Percentiles rank a stretch among this genome's conserved stretches.
phyloP scores from a whole-genome alignment of 2,797 vertebrate genomes.

The Pseudochromis fuscus region DNA sequence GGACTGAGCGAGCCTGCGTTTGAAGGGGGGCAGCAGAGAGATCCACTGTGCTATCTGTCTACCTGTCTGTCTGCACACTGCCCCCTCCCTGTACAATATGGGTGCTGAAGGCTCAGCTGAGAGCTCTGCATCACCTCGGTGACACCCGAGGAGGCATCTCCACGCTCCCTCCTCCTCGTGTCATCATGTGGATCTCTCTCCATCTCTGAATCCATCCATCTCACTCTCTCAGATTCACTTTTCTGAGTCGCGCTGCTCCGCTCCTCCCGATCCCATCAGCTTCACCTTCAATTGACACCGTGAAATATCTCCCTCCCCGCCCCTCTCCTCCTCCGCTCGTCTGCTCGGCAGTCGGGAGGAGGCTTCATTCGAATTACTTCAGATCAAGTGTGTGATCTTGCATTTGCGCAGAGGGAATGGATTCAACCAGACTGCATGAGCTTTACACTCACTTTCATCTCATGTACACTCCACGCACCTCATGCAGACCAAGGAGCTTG shows the following conservation, averaged over 20 bases:
- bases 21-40: background rate
- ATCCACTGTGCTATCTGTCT: conserved; percentile 14
- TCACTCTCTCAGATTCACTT: background rate
- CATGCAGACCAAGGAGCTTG: background rate
- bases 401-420: background rate
- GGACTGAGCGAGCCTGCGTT: background rate
- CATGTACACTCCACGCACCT: background rate
- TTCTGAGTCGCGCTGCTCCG: conserved; percentile 2
- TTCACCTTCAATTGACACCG: conserved; percentile 30
- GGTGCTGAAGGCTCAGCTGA: conserved; percentile 10
- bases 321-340: background rate
- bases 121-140: conserved; percentile 2
- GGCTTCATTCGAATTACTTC: background rate
- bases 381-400: background rate
- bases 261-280: conserved; percentile 9
- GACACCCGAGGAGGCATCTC: conserved; percentile 8
- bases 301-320: conserved; percentile 16
- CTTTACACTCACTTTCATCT: background rate
- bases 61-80: background rate
- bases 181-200: background rate
- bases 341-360: conserved; percentile 1
- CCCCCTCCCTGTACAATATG: background rate
- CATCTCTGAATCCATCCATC: conserved; percentile 9
- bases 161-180: background rate
- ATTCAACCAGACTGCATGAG: background rate